Evolutionary conservation across 2,113 vertebrate species (phyloP), one percentile per base, ranked within the genome.

Genomic region (Dipodomys merriami): DNA sequence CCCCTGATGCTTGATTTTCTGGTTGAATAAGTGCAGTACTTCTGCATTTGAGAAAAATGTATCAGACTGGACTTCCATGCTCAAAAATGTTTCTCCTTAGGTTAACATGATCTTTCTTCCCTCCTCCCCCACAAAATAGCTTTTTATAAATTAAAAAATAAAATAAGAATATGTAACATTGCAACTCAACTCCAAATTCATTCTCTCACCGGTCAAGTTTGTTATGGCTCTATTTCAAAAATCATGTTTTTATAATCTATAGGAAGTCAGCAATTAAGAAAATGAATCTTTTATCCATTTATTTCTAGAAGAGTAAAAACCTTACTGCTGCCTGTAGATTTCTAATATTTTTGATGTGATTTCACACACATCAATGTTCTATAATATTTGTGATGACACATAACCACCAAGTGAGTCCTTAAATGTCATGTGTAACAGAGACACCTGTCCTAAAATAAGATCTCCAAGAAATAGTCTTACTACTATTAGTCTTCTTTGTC

Each of bases 1-100:
- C 91, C 86, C 65, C 49, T 64, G n/a, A 69, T 90, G 89, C 80
- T 78, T 77, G 84, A 95, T 87, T 93, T 95, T 93, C 67, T 30
- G 74, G 71, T 25, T 91, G 87, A 95, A 69, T 94, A 96, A 95
- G 23, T 67, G 1, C 74, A 91, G n/a, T 85, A 71, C 62, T 76
- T 35, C 27, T 78, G 60, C 49, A 92, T 93, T 94, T 90, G 71
- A 94, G n/a, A 68, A 93, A 95, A 94, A 91, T 78, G 83, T 64
- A 85, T 88, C 53, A 93, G 68, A 79, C 49, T 87, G 78, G 53
- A 94, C 60, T 91, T 88, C 91, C 69, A 79, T 10, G 30, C 20
- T 90, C 64, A 79, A 82, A 95, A 95, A 86, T 67, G 5, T 76
- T 82, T 95, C 92, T 96, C 94, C 60, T 90, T 89, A 88, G 89